Percentiles rank a stretch among this genome's conserved stretches.
These are phyloP conservation scores for Halocaridina rubra DNA, from an alignment of 2,888 invertebrate species.

Conservation along the genomic window DNA sequence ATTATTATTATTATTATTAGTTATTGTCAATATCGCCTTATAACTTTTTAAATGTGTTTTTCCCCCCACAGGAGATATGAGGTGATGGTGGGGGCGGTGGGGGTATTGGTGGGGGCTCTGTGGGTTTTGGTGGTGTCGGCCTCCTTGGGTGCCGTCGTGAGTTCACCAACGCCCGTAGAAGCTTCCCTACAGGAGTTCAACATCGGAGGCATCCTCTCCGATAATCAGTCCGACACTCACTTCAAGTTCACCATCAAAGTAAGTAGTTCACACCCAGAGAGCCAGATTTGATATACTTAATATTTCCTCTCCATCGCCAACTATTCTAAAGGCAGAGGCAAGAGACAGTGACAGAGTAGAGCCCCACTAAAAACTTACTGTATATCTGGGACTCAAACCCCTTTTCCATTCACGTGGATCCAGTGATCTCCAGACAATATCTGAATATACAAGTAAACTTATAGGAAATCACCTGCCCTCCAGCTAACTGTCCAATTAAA, in stretches of 20 bases:
- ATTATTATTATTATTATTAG: neutral
- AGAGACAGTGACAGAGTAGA: too few relatives aligned
- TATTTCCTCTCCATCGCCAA: too few relatives aligned
- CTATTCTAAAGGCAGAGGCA: too few relatives aligned
- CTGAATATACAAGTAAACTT: too few relatives aligned
- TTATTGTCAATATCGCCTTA: neutral
- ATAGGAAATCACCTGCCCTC: too few relatives aligned
- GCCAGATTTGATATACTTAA: too few relatives aligned
- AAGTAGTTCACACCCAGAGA: constrained; percentile 64
- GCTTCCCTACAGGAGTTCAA: constrained; percentile 73
- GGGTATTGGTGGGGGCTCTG: constrained; percentile 14
- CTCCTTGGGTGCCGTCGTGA: constrained; percentile 15
- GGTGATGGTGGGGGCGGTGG: constrained; percentile 46
- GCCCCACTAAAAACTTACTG: too few relatives aligned
- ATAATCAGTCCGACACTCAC: constrained; percentile 81
- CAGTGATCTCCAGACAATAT: too few relatives aligned
- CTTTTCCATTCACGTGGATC: too few relatives aligned
- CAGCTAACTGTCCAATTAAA: too few relatives aligned
- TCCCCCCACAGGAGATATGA: constrained; percentile 27
- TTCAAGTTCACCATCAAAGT: constrained; percentile 88
- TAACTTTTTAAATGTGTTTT: neutral
- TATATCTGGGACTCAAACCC: too few relatives aligned
- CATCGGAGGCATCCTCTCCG: constrained; percentile 92
- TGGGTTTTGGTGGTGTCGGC: constrained; percentile 30
- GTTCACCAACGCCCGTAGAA: neutral